Base-by-base conservation (phyloP, 2,888 invertebrate species). In the Kuschelorhynchus macadamiae region DNA sequence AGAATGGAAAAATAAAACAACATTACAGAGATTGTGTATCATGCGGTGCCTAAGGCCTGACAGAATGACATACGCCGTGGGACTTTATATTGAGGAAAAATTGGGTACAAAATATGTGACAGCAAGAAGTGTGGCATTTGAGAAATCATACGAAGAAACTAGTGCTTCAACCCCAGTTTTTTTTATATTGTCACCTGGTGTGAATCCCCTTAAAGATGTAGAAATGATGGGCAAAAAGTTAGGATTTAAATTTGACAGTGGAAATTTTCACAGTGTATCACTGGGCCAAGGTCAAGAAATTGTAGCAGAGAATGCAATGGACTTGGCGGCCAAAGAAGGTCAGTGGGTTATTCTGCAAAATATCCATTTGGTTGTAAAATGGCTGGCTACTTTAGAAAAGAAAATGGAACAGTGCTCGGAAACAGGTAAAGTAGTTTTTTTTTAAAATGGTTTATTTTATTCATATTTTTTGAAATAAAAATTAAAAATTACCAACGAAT, bases 321-420 rank as follows among this genome's bases (percentile, higher is more conserved):
- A 91, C 47, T 79, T 90, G 0, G 93, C 95, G 0, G 88, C 93
- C 0, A 85, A 83, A 36, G 80, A 88, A 33, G 97, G 97, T 0
- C 93, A 97, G 77, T 97, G 97, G 97, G 96, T 97, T 14, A 93
- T 97, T 64, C 84, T 97, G 44, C 92, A 97, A 36, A 97, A 97
- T 81, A 91, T 97, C 64, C 97, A 97, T 84, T 87, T 97, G 69
- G 97, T 97, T 0, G 90, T 91, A 17, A 92, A 88, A 74, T 97
- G 97, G 97, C 85, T 97, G n/a, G 83, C 93, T 0, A 89, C 88
- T 0, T 85, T 97, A 14, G 97, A 97, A 81, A 97, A 97, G 84
- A 94, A 93, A 82, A 91, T 97, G 87, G 97, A 97, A 81, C 90
- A 92, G 72, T 89, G 91, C 42, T 87, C 89, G 47, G 90, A 91